Conservation (phyloP, 2,797 vertebrate species). For the Tragopan temminckii region DNA sequence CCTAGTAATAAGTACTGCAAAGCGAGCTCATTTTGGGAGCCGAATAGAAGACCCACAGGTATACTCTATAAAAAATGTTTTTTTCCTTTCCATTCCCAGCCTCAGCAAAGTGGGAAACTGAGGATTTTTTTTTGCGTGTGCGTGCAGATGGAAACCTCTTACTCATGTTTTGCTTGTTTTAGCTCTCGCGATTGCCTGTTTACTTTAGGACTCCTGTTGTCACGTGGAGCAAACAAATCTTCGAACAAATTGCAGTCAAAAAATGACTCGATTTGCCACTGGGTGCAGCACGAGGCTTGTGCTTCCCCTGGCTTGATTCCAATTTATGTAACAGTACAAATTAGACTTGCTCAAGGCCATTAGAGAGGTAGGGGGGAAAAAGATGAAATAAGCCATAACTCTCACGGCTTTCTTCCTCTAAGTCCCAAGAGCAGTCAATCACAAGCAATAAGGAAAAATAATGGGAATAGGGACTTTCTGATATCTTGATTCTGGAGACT, state of each 20-base stretch:
- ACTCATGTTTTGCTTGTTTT: constrained; percentile 34
- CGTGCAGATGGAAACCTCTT: constrained; percentile 23
- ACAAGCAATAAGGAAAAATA: constrained; percentile 3
- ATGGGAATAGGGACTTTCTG: not conserved
- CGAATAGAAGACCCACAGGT: not conserved
- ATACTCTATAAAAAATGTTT: not conserved
- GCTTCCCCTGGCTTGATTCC: constrained; percentile 57
- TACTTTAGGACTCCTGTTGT: constrained; percentile 8
- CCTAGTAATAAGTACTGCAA: not conserved
- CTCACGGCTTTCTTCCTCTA: constrained; percentile 21
- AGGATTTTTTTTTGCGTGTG: not conserved
- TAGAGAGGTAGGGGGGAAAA: not conserved
- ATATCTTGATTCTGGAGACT: constrained; percentile 53
- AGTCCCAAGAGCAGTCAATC: constrained; percentile 28
- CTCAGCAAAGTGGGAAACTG: not conserved
- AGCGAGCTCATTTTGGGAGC: not conserved
- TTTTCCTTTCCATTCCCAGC: not conserved
- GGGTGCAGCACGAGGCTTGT: constrained; percentile 25
- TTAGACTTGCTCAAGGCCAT: constrained; percentile 46
- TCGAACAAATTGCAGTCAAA: constrained; percentile 42
- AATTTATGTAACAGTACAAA: constrained; percentile 61
- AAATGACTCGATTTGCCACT: constrained; percentile 37
- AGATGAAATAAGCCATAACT: constrained; percentile 55
- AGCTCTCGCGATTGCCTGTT: constrained; percentile 36
- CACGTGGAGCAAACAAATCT: not conserved